Evolutionary conservation across 2,888 invertebrate genomes (phyloP), one percentile per base, ranked within the genome.

Genomic region (Therioaphis trifolii): DNA sequence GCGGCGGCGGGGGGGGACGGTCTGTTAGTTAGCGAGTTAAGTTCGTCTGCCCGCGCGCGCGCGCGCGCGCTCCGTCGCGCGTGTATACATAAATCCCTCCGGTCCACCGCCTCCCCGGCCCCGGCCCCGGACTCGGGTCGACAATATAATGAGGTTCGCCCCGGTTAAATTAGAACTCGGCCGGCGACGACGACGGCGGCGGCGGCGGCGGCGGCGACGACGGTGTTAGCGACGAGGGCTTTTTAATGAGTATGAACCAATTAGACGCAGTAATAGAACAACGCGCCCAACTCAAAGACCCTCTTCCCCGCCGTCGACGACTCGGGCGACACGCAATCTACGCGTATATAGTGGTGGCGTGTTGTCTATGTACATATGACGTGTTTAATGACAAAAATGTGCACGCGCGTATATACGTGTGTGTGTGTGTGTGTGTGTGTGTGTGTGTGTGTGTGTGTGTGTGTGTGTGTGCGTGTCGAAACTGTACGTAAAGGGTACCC

Each of bases 191-290:
- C 24, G 76, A 29, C 58, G 61, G 43, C 76, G n/a, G n/a, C n/a
- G 68, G n/a, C 78, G 78, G 71, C 79, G 79, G 27, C 79, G 79
- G 71, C 55, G 75, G n/a, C 58, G 61, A 61, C 76, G 71, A 35
- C 79, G 79, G 79, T 71, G 80, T 72, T 63, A 55, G 80, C 80
- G 80, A 52, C 82, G 82, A 82, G 82, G 82, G 82, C 82, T 82
- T 82, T 82, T 82, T 82, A 82, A 82, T 82, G 82, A 82, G 82
- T 82, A 82, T 24, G 82, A 82, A 82, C 82, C 82, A 82, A 82
- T 82, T 82, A 82, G 82, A 82, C 52, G 82, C 82, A 74, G 61
- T 74, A 74, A 82, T 82, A 82, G 82, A 82, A 82, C 82, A 82
- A 82, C 72, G 82, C 63, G 82, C 72, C 43, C 72, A 43, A 80